A percentile compares a stretch with the other conserved stretches of the same genome.
Conservation (phyloP, 2,113 vertebrate genomes). For the Anoplopoma fimbria region DNA sequence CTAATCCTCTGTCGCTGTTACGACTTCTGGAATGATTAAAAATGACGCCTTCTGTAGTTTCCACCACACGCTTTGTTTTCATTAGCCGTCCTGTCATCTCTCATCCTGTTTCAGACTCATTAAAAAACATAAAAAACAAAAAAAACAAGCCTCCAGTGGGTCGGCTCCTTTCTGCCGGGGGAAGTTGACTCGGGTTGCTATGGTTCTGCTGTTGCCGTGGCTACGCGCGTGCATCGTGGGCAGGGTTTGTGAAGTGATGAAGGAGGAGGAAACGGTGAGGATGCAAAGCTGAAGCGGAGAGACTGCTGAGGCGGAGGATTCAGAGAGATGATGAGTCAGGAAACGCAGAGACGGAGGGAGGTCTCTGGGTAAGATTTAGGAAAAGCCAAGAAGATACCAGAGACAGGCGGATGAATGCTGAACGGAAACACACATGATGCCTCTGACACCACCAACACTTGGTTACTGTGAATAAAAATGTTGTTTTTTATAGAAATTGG, state of each 20-base stretch:
- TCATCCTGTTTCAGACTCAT: conserved; percentile 38
- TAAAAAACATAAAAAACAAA: neutral
- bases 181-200: neutral
- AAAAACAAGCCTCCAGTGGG: neutral
- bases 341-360: neutral
- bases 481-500: neutral
- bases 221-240: neutral
- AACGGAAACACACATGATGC: neutral
- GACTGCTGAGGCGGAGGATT: conserved; percentile 37
- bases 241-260: neutral
- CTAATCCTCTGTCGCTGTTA: neutral
- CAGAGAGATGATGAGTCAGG: conserved; percentile 25
- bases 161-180: neutral
- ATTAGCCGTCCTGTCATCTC: conserved; percentile 25
- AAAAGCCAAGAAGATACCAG: conserved; percentile 1
- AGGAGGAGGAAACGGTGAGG: neutral
- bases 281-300: conserved; percentile 1
- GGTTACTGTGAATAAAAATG: too few species aligned
- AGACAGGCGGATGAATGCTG: conserved; percentile 16
- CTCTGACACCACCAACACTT: neutral
- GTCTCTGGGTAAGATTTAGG: neutral
- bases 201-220: conserved; percentile 30
- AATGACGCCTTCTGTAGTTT: conserved; percentile 24
- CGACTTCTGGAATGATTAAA: conserved; percentile 37
- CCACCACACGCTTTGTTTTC: conserved; percentile 26